These are phyloP conservation scores for Euleptes europaea DNA, from an alignment of 2,113 vertebrate genomes.

Conservation along the genomic window DNA sequence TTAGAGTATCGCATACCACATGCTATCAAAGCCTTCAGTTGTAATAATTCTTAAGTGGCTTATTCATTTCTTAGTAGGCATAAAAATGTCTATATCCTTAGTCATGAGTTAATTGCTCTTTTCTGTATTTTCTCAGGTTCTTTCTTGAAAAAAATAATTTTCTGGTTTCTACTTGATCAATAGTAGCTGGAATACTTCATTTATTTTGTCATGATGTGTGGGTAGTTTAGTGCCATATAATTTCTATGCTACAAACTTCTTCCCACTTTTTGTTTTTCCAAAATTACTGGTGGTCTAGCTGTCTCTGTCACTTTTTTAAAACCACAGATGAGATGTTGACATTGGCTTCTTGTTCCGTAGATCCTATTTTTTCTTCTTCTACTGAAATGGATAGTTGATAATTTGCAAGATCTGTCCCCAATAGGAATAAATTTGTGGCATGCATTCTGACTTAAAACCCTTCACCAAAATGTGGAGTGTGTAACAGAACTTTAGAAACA, in stretches of 20 bases:
- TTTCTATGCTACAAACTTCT: neutral
- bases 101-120: slow-evolving; percentile 15
- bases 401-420: slow-evolving; percentile 17
- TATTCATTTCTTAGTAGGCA: slow-evolving; percentile 33
- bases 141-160: neutral
- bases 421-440: slow-evolving; percentile 21
- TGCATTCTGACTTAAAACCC: neutral
- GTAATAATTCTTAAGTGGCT: slow-evolving; percentile 29
- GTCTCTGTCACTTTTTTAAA: neutral
- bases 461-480: slow-evolving; percentile 22
- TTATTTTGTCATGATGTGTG: neutral
- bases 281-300: neutral
- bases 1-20: neutral
- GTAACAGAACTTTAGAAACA: slow-evolving; percentile 37
- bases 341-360: slow-evolving; percentile 23
- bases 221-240: neutral
- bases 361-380: neutral
- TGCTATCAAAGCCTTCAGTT: neutral
- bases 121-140: neutral
- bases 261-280: neutral
- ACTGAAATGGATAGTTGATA: slow-evolving; percentile 21
- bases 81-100: neutral
- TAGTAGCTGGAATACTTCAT: neutral
- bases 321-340: neutral
- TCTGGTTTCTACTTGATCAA: slow-evolving; percentile 1